Base-by-base conservation (phyloP, 2,797 vertebrate genomes). In the Fistularia tabacaria region DNA sequence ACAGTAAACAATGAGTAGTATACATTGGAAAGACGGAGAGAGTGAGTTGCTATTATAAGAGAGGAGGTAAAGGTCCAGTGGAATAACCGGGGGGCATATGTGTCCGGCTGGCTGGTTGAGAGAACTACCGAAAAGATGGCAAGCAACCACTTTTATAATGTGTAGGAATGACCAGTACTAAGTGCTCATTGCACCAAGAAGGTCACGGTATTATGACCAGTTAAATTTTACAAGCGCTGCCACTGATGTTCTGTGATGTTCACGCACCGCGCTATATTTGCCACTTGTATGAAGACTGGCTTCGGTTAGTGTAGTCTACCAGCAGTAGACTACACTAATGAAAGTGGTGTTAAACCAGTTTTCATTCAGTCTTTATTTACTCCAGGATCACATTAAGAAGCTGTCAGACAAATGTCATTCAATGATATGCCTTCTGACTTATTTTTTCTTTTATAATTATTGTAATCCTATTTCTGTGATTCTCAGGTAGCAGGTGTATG, bases 1-100 rank as follows among this genome's bases (percentile, higher is more conserved):
- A 88, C 88, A 88, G 88, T 89, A 89, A 88, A 89, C 87, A 89
- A 89, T 89, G 88, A 88, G 87, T 88, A 89, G 88, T 87, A 88
- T 88, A 88, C 83, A 88, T 85, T 87, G 84, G 82, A 85, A 87
- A 81, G 82, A 81, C 80, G 76, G 81, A 64, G 83, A 75, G 83
- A 82, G 76, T 61, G 73, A 78, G 85, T 69, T 81, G 80, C 83
- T 85, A 85, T 88, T 88, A 88, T 87, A 81, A 80, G 77, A 82
- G 83, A 77, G 83, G 76, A 84, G 85, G 80, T 85, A 85, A 87
- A 88, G 85, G 85, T 88, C 85, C 81, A 25, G 63, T 79, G 77
- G 63, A 89, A 87, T 85, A 87, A 85, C 88, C 78, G 71, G 77
- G 76, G 87, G 88, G 85, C 79, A 83, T 81, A 66, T 84, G 75